Base-by-base conservation (phyloP, 2,797 vertebrate genomes). In the Pseudotriccus pelzelni region DNA sequence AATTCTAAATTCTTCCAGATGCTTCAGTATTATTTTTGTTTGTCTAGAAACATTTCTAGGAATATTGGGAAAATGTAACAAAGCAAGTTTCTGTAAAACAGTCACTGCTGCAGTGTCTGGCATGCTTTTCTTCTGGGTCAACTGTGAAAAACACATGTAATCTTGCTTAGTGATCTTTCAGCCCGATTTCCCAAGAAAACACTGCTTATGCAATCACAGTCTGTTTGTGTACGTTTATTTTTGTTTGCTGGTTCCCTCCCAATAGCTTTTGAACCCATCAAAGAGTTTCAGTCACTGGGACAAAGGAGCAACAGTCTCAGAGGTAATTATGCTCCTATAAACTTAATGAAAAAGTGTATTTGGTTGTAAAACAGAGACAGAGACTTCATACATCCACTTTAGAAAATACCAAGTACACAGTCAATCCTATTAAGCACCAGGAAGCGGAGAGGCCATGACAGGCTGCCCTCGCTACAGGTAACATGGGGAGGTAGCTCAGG, bases 141-240 rank as follows among this genome's bases (percentile, higher is more conserved):
- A 27, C 72, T 58, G 79, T 79, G 66, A 92, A 91, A 91, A 92
- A 63, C 52, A 74, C 15, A 39, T 72, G 81, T 53, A 87, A 95
- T 89, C 84, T 92, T 87, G 63, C 63, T 58, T 44, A 59, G 67
- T 44, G 87, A 92, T 83, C 82, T 95, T 93, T 95, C 82, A 84
- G 80, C 79, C 75, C 2, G 14, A 89, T 96, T 96, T 97, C 84
- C 79, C 82, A 96, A 93, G 87, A 62, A 95, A 89, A 95, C 32
- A 17, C 16, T 62, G 82, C 82, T 92, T 94, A 92, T 91, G 94
- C 76, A 94, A 83, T 43, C 60, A 67, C 0, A 0, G 59, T 32
- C 79, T 86, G 79, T 79, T 94, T 92, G 60, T 53, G n/a, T 53
- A 67, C 14, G 8, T 77, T 90, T 87, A 56, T 77, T 96, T 89